phyloP scores from a whole-genome alignment of 2,888 invertebrate species.

The Agrochola macilenta region DNA sequence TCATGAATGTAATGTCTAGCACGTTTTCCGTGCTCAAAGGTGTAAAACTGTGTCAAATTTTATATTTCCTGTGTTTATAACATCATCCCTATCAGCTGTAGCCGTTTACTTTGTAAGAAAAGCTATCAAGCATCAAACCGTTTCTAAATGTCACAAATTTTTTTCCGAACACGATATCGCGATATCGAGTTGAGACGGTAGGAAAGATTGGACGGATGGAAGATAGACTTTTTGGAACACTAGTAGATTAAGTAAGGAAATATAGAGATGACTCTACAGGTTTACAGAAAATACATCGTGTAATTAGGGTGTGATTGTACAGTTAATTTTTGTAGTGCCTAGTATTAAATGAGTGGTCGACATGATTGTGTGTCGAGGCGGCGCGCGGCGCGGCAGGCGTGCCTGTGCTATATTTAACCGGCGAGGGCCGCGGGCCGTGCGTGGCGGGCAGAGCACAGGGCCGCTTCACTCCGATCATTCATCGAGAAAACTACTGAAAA shows the following conservation, averaged over 20 bases:
- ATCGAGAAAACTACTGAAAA: slow-evolving; percentile 75
- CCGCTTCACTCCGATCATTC: slow-evolving; percentile 80
- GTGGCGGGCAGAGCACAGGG: slow-evolving; percentile 76
- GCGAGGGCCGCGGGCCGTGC: slow-evolving; percentile 84
- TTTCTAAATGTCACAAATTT: slow-evolving; percentile 8
- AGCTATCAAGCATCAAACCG: slow-evolving; percentile 1
- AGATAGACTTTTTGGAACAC: not conserved
- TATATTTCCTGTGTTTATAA: slow-evolving; percentile 36
- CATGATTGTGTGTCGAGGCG: slow-evolving; percentile 83
- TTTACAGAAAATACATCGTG: not conserved
- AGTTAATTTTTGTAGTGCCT: slow-evolving; percentile 67
- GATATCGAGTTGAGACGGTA: not conserved
- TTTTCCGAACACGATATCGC: not conserved
- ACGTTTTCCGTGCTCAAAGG: slow-evolving; percentile 44
- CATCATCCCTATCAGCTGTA: slow-evolving; percentile 9
- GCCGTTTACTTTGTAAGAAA: slow-evolving; percentile 3
- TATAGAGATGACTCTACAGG: not conserved
- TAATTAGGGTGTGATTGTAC: slow-evolving; percentile 47
- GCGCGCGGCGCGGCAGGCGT: slow-evolving; percentile 82
- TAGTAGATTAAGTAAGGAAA: not conserved
- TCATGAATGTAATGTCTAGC: slow-evolving; percentile 58
- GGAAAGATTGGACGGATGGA: not conserved
- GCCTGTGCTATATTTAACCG: slow-evolving; percentile 87
- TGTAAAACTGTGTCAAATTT: slow-evolving; percentile 44
- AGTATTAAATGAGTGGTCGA: slow-evolving; percentile 81